Evolutionary conservation across 2,797 vertebrate genomes (phyloP).

Genomic region (Sarcophilus harrisii): DNA sequence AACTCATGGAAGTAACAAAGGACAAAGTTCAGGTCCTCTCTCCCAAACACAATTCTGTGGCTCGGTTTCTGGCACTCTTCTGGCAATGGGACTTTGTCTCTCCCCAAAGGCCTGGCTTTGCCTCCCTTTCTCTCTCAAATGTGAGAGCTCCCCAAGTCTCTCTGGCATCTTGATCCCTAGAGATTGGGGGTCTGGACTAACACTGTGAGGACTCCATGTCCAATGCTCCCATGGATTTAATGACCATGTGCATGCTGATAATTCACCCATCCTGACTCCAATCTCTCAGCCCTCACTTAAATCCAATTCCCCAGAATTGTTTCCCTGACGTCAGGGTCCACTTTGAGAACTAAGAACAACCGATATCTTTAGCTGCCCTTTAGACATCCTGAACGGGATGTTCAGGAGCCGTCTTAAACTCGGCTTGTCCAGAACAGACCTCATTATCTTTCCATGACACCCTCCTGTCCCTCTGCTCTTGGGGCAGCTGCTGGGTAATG

Average conservation of each 20-base stretch:
- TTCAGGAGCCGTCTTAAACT: not conserved
- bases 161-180: not conserved
- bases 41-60: not conserved
- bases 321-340: no score
- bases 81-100: not conserved
- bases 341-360: no score
- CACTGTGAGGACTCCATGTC: not conserved
- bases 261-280: not conserved
- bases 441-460: not conserved
- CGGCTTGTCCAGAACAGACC: not conserved
- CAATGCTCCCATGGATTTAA: not conserved
- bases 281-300: not conserved
- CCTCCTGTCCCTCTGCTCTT: not conserved
- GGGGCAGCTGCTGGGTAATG: not conserved
- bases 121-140: not conserved
- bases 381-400: no score
- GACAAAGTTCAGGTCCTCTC: not conserved
- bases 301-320: no score
- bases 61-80: not conserved
- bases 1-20: not conserved
- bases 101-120: not conserved
- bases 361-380: not conserved
- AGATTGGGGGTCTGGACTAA: not conserved
- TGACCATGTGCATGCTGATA: not conserved
- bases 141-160: not conserved